Base-by-base conservation (phyloP, 2,888 invertebrate genomes). In the Hyppa rectilinea region DNA sequence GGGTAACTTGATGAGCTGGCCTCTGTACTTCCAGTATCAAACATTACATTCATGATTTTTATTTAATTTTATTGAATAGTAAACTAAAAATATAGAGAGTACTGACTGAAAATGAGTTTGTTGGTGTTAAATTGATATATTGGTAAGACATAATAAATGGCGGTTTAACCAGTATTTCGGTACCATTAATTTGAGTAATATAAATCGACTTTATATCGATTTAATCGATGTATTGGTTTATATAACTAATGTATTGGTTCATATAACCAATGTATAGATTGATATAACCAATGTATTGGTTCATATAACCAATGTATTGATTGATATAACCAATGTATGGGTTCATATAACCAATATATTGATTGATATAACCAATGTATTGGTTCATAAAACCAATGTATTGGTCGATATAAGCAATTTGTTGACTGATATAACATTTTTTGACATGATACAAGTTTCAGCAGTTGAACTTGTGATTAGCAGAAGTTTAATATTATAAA, bases 11-110 rank as follows among this genome's bases (percentile, higher is more conserved):
- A n/a, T n/a, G n/a, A n/a, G n/a, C n/a, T n/a, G n/a, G n/a, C n/a
- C n/a, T 53, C 56, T 75, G 76, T 85, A 79, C 79, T 53, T 66
- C 45, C 77, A 73, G 80, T 84, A 82, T 72, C 26, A 40, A 79
- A 77, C 76, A 79, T 59, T 70, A 70, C n/a, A 67, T 36, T 31
- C 52, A 68, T 56, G 60, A 52, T 47, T 43, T 55, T 55, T 5
- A 50, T 43, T 63, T 50, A 5, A 55, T 17, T 29, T 36, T 36
- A 2, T n/a, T n/a, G 34, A 53, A 38, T 53, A 20, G 29, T 0
- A 45, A 9, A 40, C 5, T 9, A 20, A 49, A 5, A 52, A 34
- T 40, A 67, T 50, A 26, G 40, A 20, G 55, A 65, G 67, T 71
- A 81, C 47, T 77, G 78, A 69, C 65, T 60, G 40, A 50, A 40